Evolutionary conservation across 92 coral and sea anemone genomes (phyloP).

Genomic region (Porites rus): DNA sequence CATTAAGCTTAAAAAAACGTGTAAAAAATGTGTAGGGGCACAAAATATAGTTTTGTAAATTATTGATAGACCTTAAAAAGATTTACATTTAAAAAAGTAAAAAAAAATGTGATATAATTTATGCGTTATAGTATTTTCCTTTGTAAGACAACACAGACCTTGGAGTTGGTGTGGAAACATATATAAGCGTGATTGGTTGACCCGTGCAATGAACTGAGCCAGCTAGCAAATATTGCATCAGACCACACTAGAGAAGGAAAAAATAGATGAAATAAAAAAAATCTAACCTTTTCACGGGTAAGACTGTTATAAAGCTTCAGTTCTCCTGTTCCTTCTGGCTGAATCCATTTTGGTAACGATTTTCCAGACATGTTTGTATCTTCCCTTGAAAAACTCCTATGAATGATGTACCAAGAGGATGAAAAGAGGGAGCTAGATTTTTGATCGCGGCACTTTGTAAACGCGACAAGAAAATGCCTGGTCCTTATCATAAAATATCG

Average conservation of each 20-base stretch:
- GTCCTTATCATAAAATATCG: slow-evolving; percentile 29
- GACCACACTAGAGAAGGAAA: neutral
- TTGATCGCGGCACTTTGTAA: neutral
- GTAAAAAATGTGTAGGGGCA: too few relatives aligned
- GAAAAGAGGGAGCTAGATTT: neutral
- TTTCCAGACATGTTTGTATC: slow-evolving; percentile 67
- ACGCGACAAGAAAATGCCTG: slow-evolving; percentile 18
- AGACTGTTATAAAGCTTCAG: slow-evolving; percentile 93
- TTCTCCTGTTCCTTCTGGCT: slow-evolving; percentile 94
- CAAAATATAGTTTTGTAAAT: too few relatives aligned
- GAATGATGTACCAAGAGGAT: slow-evolving; percentile 1
- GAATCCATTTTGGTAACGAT: slow-evolving; percentile 83
- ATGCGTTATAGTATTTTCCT: neutral
- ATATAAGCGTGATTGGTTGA: slow-evolving; percentile 17
- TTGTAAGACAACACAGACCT: neutral
- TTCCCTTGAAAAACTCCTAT: slow-evolving; percentile 13
- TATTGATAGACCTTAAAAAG: too few relatives aligned
- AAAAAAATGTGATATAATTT: neutral
- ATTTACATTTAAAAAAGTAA: too few relatives aligned
- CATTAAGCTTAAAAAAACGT: too few relatives aligned
- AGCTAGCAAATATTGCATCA: slow-evolving; percentile 7
- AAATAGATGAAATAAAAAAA: neutral
- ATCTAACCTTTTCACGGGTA: slow-evolving; percentile 94
- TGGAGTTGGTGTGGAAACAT: neutral
- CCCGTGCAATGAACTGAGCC: neutral